Evolutionary conservation across 2,888 invertebrate genomes (phyloP).

Genomic region (Physocephala rufipes): DNA sequence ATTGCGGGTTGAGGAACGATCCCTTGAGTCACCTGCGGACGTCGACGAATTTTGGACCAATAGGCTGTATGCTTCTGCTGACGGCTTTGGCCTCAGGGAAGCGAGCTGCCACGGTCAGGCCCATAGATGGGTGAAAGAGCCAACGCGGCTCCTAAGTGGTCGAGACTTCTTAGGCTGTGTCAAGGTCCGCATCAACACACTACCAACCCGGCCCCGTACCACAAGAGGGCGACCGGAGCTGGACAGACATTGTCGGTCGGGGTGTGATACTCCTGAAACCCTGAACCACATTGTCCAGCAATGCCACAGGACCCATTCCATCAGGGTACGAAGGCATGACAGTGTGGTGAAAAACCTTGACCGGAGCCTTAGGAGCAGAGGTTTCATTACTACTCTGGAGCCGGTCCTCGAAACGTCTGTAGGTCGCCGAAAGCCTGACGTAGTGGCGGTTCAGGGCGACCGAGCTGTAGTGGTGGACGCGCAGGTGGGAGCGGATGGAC

Average conservation of each 20-base stretch:
- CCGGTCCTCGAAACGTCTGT: neutral
- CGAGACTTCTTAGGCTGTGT: neutral
- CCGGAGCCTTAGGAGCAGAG: neutral
- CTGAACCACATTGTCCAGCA: conserved; percentile 4
- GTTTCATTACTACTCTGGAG: neutral
- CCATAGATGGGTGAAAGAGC: neutral
- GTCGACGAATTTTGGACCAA: neutral
- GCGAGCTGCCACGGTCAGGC: neutral
- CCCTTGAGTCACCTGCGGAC: neutral
- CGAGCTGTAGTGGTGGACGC: neutral
- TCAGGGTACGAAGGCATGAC: neutral
- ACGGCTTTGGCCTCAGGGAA: neutral
- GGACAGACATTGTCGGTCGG: neutral
- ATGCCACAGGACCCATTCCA: neutral
- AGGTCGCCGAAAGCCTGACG: conserved; percentile 1
- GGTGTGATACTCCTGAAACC: conserved; percentile 1
- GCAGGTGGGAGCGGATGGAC: neutral
- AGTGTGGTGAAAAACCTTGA: neutral
- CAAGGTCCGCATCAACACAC: conserved; percentile 9
- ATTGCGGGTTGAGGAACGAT: neutral
- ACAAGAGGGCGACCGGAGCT: neutral
- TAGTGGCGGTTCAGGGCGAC: neutral
- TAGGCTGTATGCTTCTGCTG: neutral
- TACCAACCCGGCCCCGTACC: neutral
- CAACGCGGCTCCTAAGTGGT: conserved; percentile 7